Percentiles rank a stretch among this genome's conserved stretches.
These are phyloP conservation scores for Antheraea pernyi DNA, from an alignment of 1,140 invertebrate genomes.

Conservation along the genomic window DNA sequence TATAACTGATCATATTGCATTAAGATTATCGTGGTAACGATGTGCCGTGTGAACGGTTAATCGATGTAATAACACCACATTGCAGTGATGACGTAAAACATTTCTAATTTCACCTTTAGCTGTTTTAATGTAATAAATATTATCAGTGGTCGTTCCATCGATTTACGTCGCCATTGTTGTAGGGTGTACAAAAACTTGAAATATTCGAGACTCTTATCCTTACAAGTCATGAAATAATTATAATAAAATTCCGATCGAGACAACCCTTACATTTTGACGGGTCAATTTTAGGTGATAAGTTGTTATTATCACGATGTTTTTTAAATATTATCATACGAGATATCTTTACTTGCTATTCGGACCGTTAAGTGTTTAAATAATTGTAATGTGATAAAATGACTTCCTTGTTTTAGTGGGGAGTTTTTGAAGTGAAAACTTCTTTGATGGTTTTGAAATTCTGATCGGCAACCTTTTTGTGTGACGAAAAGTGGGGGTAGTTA, in stretches of 20 bases:
- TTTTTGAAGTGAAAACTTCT: too few relatives aligned
- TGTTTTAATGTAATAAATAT: constrained; percentile 14
- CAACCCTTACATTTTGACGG: background rate
- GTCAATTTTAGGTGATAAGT: background rate
- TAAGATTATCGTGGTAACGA: background rate
- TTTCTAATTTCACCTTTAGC: constrained; percentile 4
- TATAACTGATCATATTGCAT: background rate
- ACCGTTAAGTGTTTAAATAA: background rate
- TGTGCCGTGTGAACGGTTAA: background rate
- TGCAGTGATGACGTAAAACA: background rate
- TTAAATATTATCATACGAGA: background rate
- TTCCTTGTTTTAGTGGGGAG: too few relatives aligned
- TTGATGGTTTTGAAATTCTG: too few relatives aligned
- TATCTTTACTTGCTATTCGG: background rate
- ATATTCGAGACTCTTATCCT: constrained; percentile 30
- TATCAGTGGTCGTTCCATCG: constrained; percentile 13
- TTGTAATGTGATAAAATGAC: background rate
- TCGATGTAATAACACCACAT: background rate
- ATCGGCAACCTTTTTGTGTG: too few relatives aligned
- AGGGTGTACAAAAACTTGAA: constrained; percentile 32
- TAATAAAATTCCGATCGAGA: background rate
- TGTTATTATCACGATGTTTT: background rate
- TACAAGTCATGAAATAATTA: constrained; percentile 23
- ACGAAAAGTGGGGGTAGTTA: too few relatives aligned
- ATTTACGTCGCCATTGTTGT: constrained; percentile 14